A percentile compares a stretch with the other conserved stretches of the same genome.
Evolutionary conservation across 2,888 invertebrate genomes (phyloP).

Genomic region (Hoplodrina blanda): DNA sequence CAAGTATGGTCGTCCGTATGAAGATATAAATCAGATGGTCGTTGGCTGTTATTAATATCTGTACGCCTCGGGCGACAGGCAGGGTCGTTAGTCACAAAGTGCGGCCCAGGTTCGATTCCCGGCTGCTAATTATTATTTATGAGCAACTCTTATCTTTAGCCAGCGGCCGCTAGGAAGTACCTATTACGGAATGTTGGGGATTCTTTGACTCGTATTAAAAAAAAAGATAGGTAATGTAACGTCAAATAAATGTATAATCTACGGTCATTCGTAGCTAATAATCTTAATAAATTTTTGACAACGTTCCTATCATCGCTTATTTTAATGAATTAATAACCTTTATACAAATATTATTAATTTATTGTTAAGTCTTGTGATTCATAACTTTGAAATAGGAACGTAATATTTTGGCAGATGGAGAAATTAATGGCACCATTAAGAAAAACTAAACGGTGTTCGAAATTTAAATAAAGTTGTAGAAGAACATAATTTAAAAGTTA

Average conservation of each 20-base stretch:
- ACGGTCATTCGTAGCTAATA: not conserved
- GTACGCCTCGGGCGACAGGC: conserved; percentile 73
- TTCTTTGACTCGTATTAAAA: conserved; percentile 44
- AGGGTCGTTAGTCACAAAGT: conserved; percentile 78
- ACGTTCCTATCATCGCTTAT: not conserved
- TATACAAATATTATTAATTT: not conserved
- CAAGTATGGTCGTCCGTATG: conserved; percentile 62
- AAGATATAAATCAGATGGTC: conserved; percentile 79
- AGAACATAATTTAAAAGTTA: not conserved
- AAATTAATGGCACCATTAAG: conserved; percentile 14
- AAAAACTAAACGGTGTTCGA: conserved; percentile 5
- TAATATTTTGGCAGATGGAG: conserved; percentile 31
- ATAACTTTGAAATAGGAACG: not conserved
- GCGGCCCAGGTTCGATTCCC: conserved; percentile 78
- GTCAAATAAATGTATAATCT: not conserved
- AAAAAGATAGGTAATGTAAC: not conserved
- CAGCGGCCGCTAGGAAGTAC: conserved; percentile 72
- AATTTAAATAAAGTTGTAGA: conserved; percentile 26
- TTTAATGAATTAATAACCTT: not conserved
- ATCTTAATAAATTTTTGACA: not conserved
- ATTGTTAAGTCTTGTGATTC: not conserved
- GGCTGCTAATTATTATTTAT: conserved; percentile 85
- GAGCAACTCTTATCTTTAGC: conserved; percentile 75
- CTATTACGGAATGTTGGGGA: conserved; percentile 66
- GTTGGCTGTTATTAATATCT: conserved; percentile 79